Base-by-base conservation (phyloP, 2,113 vertebrate species). In the Sylvilagus bachmani region DNA sequence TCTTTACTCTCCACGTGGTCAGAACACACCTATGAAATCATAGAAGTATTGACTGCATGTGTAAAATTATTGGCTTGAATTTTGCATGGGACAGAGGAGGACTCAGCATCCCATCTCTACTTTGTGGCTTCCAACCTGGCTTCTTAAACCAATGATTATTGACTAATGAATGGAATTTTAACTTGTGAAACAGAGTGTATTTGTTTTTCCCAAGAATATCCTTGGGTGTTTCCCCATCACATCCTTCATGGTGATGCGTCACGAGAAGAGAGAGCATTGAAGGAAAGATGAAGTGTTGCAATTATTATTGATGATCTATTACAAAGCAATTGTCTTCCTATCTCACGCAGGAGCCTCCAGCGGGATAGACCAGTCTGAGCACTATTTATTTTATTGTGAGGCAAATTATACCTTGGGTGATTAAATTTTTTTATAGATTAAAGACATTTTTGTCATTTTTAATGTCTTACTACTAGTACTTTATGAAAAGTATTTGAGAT, bases 381-480 rank as follows among this genome's bases (percentile, higher is more conserved):
- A 92, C 69, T 95, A 85, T 93, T 96, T 96, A 62, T 96, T 98
- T 98, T 96, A 96, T 92, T 97, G 90, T 77, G 84, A 97, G 92
- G 96, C 94, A 84, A 98, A 97, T 51, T 94, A 93, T 98, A 97
- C 96, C 96, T 92, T 36, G 38, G 97, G 97, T 69, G 96, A 98
- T 97, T 97, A 97, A 97, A 96, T 97, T 98, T 98, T 96, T 97
- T 96, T 86, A 97, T 82, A 98, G 98, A 98, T 98, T 98, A 98
- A 98, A 98, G 98, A 93, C 98, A 98, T 98, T 98, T 98, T 98
- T 98, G 98, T 97, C 98, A 98, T 98, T 98, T 98, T 98, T 98
- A 98, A 98, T 98, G 98, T 98, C 98, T 98, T 98, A 98, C 98
- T 98, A 97, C 97, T 90, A 89, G 98, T 98, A 97, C 98, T 98